Percentiles rank a stretch among this genome's conserved stretches.
Conservation (phyloP, 2,113 vertebrate species). For the Antidorcas marsupialis region DNA sequence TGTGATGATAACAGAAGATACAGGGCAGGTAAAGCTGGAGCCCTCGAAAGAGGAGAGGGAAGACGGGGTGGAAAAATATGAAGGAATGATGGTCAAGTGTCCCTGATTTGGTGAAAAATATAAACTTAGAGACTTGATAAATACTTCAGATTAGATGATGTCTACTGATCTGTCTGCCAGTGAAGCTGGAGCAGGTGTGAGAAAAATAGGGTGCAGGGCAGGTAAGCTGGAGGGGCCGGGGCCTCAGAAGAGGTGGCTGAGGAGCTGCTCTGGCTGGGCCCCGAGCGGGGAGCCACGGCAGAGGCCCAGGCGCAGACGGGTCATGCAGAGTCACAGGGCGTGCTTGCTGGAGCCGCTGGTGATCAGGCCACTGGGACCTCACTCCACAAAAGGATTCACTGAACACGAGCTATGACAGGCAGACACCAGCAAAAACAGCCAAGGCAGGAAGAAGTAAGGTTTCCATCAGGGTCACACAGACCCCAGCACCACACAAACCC, state of each 20-base stretch:
- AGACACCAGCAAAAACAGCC: too few species aligned
- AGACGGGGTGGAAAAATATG: neutral
- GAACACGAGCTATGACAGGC: neutral
- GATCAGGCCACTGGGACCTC: neutral
- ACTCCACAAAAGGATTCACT: neutral
- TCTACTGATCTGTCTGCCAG: neutral
- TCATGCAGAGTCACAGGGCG: neutral
- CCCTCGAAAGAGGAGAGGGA: neutral
- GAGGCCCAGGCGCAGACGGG: neutral
- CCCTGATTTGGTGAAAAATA: neutral
- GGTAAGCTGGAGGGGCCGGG: neutral
- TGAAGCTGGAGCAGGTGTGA: neutral
- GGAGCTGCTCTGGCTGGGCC: neutral
- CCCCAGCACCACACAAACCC: neutral
- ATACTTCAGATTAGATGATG: neutral
- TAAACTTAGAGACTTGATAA: neutral
- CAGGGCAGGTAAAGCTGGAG: rapidly evolving
- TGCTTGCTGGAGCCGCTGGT: rapidly evolving
- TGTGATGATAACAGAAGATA: neutral
- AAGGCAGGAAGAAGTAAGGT: neutral
- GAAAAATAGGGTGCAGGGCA: neutral
- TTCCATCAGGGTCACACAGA: neutral
- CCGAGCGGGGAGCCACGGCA: neutral
- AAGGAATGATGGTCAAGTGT: neutral
- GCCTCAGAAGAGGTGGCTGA: neutral